phyloP scores from a whole-genome alignment of 2,113 vertebrate genomes.

The rat (Rattus norvegicus) region GRCr8 NC_086021.1:79215501-79216000 shows the following conservation, averaged over 20 bases:
- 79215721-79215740: background rate
- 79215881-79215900: conserved; percentile 19
- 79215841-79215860: conserved; percentile 33
- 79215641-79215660: background rate
- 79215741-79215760: background rate
- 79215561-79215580: conserved; percentile 21
- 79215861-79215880: conserved; percentile 44
- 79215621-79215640: conserved; percentile 6
- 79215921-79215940: conserved; percentile 28
- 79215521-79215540: conserved; percentile 14
- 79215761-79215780: background rate
- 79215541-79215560: background rate
- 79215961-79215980: background rate
- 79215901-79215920: background rate
- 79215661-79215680: background rate
- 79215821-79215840: conserved; percentile 40
- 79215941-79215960: background rate
- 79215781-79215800: background rate
- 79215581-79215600: conserved; percentile 39
- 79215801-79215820: conserved; percentile 24
- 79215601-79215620: conserved; percentile 18
- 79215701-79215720: conserved; percentile 19
- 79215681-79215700: background rate
- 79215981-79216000: background rate
- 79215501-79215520: background rate